Evolutionary conservation across 2,888 invertebrate species (phyloP), one percentile per base, ranked within the genome.

Genomic region (Arctia plantaginis): DNA sequence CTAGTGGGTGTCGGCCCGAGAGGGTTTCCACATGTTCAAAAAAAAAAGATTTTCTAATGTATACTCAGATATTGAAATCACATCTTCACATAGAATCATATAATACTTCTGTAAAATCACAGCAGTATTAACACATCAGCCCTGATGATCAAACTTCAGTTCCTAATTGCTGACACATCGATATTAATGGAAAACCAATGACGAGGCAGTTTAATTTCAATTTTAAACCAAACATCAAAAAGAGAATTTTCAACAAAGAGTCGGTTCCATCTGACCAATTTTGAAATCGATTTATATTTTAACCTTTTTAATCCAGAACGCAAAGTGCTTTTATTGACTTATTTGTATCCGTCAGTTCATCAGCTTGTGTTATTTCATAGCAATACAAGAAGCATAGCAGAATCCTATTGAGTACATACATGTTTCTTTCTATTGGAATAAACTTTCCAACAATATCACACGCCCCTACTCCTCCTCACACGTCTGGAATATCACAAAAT

Each of bases 161-260:
- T 55, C 1, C 18, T 55, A 71, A 71, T 55, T 66, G 51, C 47
- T 71, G 66, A 39, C 51, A 51, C 71, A 39, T 66, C 51, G 39
- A 66, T 71, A 66, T 65, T 51, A 39, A 55, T 33, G 30, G 13
- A 23, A 55, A 55, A 23, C n/a, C n/a, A 27, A 51, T 71, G 55
- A 71, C 66, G 20, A 51, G 7, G 64, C 71, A 35, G 51, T 66
- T 66, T 27, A 39, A 55, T 35, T 66, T 35, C 27, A 51, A 71
- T 71, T 71, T 66, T 41, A 71, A 71, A 33, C 23, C 55, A 27
- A 47, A 33, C 47, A n/a, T 23, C 23, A 30, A 64, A 70, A 64
- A 44, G 35, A 20, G 44, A 55, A 35, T 12, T 66, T 65, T 71
- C 39, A 47, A 71, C 51, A 71, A 71, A 64, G n/a, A 64, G 35